phyloP scores from a whole-genome alignment of 1,140 invertebrate species.

The Linepithema humile region DNA sequence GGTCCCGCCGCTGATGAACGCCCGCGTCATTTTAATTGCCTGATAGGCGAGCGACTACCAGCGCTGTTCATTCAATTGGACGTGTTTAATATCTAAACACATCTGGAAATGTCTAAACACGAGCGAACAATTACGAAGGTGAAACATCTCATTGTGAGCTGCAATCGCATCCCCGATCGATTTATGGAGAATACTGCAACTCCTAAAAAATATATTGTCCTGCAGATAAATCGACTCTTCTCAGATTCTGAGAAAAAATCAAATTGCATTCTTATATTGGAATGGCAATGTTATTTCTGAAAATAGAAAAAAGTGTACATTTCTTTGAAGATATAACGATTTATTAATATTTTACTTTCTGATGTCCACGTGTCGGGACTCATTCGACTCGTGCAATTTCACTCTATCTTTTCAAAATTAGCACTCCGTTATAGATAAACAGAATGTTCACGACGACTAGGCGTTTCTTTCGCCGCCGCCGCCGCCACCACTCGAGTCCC shows the following conservation, averaged over 20 bases:
- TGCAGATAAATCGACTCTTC: neutral
- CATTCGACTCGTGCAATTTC: neutral
- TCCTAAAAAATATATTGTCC: neutral
- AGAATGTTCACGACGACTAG: neutral
- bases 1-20: constrained; percentile 1
- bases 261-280: neutral
- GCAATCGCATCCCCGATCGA: neutral
- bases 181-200: neutral
- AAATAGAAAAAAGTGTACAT: neutral
- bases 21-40: constrained; percentile 3
- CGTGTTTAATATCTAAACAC: too few relatives aligned
- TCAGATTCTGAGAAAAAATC: neutral
- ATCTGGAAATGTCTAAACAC: neutral
- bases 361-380: neutral
- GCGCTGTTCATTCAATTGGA: neutral
- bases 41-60: neutral
- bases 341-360: neutral
- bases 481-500: too few relatives aligned
- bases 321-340: neutral
- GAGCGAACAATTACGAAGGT: neutral
- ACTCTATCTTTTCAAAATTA: constrained; percentile 3
- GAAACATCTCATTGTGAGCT: neutral
- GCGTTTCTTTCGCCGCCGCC: neutral
- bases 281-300: neutral
- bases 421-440: neutral